Conservation (phyloP, 1,140 invertebrate species). For the Thaumetopoea pityocampa region DNA sequence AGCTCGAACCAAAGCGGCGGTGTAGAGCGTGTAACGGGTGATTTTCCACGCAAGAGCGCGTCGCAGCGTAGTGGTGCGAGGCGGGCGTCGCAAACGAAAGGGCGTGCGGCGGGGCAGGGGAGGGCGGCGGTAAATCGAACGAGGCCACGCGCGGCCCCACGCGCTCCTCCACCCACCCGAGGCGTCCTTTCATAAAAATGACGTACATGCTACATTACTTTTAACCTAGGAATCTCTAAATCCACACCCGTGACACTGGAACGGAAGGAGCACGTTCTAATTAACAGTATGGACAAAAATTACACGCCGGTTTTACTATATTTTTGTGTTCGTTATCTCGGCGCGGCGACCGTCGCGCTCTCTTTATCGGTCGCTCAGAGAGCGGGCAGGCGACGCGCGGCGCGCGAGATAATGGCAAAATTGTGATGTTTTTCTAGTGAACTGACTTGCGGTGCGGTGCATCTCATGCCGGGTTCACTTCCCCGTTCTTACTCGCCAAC, state of each 20-base stretch:
- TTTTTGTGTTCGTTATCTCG: slow-evolving; percentile 40
- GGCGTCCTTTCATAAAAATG: slow-evolving; percentile 58
- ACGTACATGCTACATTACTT: slow-evolving; percentile 61
- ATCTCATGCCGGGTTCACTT: slow-evolving; percentile 15
- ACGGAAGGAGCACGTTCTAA: slow-evolving; percentile 60
- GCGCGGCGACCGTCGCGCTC: slow-evolving; percentile 57
- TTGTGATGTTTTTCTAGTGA: slow-evolving; percentile 69
- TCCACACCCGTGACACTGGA: slow-evolving; percentile 61
- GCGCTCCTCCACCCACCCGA: slow-evolving; percentile 28
- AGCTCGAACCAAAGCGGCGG: slow-evolving; percentile 27
- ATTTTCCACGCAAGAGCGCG: slow-evolving; percentile 54
- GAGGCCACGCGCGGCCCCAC: slow-evolving; percentile 24
- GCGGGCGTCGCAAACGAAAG: too few relatives aligned
- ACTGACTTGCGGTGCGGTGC: slow-evolving; percentile 19
- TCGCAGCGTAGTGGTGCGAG: slow-evolving; percentile 41
- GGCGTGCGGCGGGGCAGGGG: slow-evolving; percentile 31
- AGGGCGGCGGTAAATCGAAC: slow-evolving; percentile 19
- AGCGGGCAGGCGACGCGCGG: slow-evolving; percentile 49
- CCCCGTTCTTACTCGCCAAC: slow-evolving; percentile 26
- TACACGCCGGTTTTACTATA: slow-evolving; percentile 54
- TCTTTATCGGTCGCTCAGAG: slow-evolving; percentile 60
- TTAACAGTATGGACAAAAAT: slow-evolving; percentile 69
- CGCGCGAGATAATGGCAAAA: slow-evolving; percentile 65
- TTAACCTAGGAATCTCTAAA: slow-evolving; percentile 72
- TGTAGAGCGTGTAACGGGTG: slow-evolving; percentile 45